Evolutionary conservation across 2,888 invertebrate species (phyloP), one percentile per base, ranked within the genome.

Genomic region (Chalcosyrphus nemorum): DNA sequence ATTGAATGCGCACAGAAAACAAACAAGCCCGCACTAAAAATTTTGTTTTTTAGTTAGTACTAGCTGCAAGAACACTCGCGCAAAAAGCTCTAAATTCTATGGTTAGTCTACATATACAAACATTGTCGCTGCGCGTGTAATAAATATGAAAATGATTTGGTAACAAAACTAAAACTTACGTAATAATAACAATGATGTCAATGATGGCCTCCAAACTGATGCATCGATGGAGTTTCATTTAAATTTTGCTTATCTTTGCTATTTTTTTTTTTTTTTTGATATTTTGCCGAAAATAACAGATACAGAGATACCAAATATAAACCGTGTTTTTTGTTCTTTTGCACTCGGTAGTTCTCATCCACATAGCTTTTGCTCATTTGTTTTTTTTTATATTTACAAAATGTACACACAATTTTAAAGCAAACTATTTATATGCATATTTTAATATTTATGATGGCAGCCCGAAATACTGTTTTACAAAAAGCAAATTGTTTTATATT

Each of bases 161-260:
- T 63, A 84, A 74, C 66, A 74, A 78, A 84, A 84, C 80, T 75
- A 70, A 84, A 84, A 84, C 84, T 84, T 84, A 84, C 84, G 84
- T 80, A 84, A 80, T 45, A 84, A 80, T 63, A 84, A 84, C 74
- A 84, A 80, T 84, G 84, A 84, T 84, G 84, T 78, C 84, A 82
- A 70, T 82, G 84, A 84, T 84, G 80, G 75, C 84, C 84, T 84
- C 74, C 84, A 84, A 80, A 80, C 35, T 84, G 84, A 84, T 84
- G 84, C 72, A 50, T 63, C 80, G 84, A 84, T 80, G 84, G 84
- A 84, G 82, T 74, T 80, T 65, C 65, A 81, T 66, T 66, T 81
- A 72, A 41, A 45, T 56, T 63, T 45, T 21, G 32, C 65, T 27
- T 24, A 19, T 50, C 52, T 47, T 47, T 41, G 71, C 32, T 52